Evolutionary conservation across 2,888 invertebrate genomes (phyloP).

Genomic region (Tiliacea citrago): DNA sequence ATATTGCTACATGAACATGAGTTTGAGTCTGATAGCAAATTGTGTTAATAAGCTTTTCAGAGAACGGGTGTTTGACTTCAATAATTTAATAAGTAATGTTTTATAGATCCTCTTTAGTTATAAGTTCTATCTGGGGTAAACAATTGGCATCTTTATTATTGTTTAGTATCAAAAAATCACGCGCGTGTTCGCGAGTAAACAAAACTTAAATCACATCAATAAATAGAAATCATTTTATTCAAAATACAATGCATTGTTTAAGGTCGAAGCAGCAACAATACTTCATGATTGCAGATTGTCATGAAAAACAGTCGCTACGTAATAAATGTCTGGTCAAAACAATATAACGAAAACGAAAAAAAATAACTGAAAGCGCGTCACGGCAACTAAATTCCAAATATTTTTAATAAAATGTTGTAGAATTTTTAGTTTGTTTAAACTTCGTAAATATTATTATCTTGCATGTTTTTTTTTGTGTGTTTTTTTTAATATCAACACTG

Average conservation of each 20-base stretch:
- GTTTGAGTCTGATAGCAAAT: too few species aligned
- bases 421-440: conserved; percentile 32
- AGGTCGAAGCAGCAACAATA: conserved; percentile 10
- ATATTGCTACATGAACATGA: too few species aligned
- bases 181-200: conserved; percentile 11
- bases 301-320: conserved; percentile 31
- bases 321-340: conserved; percentile 6
- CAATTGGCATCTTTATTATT: not conserved
- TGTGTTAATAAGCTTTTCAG: too few species aligned
- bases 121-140: conserved; percentile 5
- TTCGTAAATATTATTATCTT: conserved; percentile 35
- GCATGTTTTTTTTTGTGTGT: conserved; percentile 26
- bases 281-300: conserved; percentile 43
- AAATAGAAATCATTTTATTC: not conserved
- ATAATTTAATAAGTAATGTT: not conserved
- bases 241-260: not conserved
- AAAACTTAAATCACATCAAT: not conserved
- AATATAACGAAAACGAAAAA: conserved; percentile 16
- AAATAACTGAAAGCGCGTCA: conserved; percentile 12
- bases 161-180: not conserved
- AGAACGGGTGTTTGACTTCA: too few species aligned
- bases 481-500: conserved; percentile 51
- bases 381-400: conserved; percentile 53
- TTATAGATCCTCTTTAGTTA: not conserved
- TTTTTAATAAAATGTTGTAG: conserved; percentile 48